Base-by-base conservation (phyloP, 1,140 invertebrate genomes). In the Drosophila erecta region DNA sequence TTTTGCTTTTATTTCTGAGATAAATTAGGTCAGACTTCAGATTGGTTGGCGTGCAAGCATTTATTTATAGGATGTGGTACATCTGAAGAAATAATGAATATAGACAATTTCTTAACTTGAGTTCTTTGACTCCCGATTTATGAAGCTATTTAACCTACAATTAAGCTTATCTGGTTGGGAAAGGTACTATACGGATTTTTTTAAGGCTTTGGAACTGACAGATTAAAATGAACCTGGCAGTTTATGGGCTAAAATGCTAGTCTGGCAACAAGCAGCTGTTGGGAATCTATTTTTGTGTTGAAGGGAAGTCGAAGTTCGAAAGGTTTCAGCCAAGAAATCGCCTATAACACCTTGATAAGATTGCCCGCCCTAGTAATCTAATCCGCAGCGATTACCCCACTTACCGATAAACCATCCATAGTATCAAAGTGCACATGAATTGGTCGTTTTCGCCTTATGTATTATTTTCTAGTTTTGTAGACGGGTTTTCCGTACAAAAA, bases 391-490 rank as follows among this genome's bases (percentile, higher is more conserved):
- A 72, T 72, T 72, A 44, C 30, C 69, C 69, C 67, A 72, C 67
- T 72, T 59, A 33, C 37, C 62, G 64, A 47, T 70, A 69, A 27
- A 40, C 51, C 64, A 44, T 22, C 30, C 37, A 30, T 10, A 30
- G 69, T 72, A 44, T 72, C 69, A 72, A 72, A 72, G 67, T 30
- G 27, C 54, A 51, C 41, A 64, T 22, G 37, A 27, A 35, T 50
- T 55, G 44, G 22, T 69, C 15, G 38, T 47, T 78, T 73, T 55
- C 58, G 74, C 47, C 80, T 84, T 80, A 84, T 84, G 81, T 85
- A 84, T 84, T 72, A 85, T 84, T 80, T 61, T 84, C 57, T 85
- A 76, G 64, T 66, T 76, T 84, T 74, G 47, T 55, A 35, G 24
- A 64, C 58, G 59, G 54, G 7, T 33, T 54, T 46, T 30, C 58